Conservation (phyloP, 2,113 vertebrate genomes). For the Tretioscincus oriximinensis region DNA sequence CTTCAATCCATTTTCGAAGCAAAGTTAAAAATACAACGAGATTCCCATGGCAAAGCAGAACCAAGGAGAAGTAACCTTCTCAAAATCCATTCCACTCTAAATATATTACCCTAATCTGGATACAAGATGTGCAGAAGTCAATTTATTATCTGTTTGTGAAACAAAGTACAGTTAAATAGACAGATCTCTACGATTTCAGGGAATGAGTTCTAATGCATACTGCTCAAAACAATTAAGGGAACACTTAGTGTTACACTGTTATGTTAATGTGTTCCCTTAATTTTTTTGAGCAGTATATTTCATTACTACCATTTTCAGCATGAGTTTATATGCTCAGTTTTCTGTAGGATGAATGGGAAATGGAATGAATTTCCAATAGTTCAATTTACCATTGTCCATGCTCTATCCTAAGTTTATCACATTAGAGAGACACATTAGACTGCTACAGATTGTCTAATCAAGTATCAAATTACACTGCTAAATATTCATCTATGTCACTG, state of each 20-base stretch:
- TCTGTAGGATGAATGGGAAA: background rate
- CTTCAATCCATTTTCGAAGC: slow-evolving; percentile 19
- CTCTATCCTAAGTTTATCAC: background rate
- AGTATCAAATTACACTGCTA: background rate
- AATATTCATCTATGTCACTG: background rate
- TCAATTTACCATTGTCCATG: background rate
- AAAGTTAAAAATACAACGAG: background rate
- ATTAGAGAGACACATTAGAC: background rate
- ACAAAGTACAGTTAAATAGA: background rate
- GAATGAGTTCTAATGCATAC: slow-evolving; percentile 5
- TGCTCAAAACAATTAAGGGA: too few species aligned
- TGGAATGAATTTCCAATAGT: background rate
- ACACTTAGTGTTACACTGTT: too few species aligned
- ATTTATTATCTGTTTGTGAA: slow-evolving; percentile 20
- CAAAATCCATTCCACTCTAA: slow-evolving; percentile 22
- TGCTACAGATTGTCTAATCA: background rate
- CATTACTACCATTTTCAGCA: slow-evolving; percentile 3
- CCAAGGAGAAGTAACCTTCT: background rate
- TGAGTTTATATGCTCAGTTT: background rate
- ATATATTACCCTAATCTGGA: slow-evolving; percentile 2
- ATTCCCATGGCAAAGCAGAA: slow-evolving; percentile 1
- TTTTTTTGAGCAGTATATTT: too few species aligned
- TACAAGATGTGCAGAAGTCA: too few species aligned
- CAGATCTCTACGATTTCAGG: background rate
- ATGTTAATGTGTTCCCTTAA: too few species aligned